Conservation (phyloP, 1,140 invertebrate genomes). For the Atta colombica region DNA sequence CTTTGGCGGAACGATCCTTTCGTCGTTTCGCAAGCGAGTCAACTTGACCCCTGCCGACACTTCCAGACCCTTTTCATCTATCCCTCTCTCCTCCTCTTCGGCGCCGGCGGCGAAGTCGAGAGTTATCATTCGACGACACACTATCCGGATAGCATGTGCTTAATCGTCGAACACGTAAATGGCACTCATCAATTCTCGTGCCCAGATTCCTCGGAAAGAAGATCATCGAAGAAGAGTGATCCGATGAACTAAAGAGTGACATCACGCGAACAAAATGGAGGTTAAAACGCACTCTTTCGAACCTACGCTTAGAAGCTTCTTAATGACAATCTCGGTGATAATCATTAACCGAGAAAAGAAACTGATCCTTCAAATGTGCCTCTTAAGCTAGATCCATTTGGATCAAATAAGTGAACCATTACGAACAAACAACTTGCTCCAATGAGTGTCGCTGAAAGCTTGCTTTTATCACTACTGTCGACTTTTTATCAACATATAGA, state of each 20-base stretch:
- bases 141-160: not conserved
- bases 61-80: slow-evolving; percentile 18
- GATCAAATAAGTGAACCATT: not conserved
- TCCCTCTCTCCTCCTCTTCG: too few relatives aligned
- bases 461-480: too few relatives aligned
- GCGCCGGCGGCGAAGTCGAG: not conserved
- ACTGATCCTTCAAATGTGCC: not conserved
- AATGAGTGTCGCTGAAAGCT: not conserved
- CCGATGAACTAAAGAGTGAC: not conserved
- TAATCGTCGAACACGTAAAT: slow-evolving; percentile 16
- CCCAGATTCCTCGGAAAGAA: not conserved
- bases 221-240: not conserved
- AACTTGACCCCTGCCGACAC: slow-evolving; percentile 19
- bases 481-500: too few relatives aligned
- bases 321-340: not conserved
- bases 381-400: not conserved
- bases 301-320: too few relatives aligned
- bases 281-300: not conserved
- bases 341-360: not conserved
- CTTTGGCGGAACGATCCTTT: slow-evolving; percentile 29
- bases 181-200: not conserved
- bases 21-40: slow-evolving; percentile 36
- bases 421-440: not conserved
- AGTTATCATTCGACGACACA: slow-evolving; percentile 37
- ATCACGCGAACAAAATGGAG: not conserved